A percentile compares a stretch with the other conserved stretches of the same genome.
These are phyloP conservation scores for Prietella phreatophila DNA, from an alignment of 2,113 vertebrate species.

Conservation along the genomic window DNA sequence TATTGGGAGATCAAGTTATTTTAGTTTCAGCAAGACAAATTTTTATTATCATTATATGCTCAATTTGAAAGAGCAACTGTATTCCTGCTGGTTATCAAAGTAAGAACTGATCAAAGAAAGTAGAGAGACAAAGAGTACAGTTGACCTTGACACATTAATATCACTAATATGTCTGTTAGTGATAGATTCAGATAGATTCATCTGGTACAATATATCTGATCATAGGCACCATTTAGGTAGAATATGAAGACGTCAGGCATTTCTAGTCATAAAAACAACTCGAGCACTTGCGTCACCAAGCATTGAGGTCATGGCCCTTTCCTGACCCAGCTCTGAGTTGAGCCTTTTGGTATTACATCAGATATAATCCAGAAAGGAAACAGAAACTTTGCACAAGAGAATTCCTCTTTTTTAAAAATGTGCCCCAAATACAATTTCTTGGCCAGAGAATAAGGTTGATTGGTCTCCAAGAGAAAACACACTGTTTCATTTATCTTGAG, in stretches of 20 bases:
- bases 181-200: not conserved
- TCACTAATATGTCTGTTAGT: not conserved
- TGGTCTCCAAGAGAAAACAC: not conserved
- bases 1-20: not conserved
- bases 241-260: not conserved
- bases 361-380: not conserved
- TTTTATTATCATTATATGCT: not conserved
- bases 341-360: slow-evolving; percentile 14
- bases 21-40: not conserved
- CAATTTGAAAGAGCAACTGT: not conserved
- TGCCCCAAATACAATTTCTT: not conserved
- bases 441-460: not conserved
- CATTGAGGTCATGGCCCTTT: slow-evolving; percentile 15
- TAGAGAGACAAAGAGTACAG: not conserved
- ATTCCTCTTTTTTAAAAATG: not conserved
- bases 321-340: not conserved
- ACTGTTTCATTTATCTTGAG: not conserved
- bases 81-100: not conserved
- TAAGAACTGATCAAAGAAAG: not conserved
- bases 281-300: not conserved
- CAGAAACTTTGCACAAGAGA: not conserved
- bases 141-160: not conserved
- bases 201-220: not conserved
- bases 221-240: not conserved
- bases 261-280: slow-evolving; percentile 19